phyloP scores from a whole-genome alignment of 2,113 vertebrate species.

The Silurus meridionalis region DNA sequence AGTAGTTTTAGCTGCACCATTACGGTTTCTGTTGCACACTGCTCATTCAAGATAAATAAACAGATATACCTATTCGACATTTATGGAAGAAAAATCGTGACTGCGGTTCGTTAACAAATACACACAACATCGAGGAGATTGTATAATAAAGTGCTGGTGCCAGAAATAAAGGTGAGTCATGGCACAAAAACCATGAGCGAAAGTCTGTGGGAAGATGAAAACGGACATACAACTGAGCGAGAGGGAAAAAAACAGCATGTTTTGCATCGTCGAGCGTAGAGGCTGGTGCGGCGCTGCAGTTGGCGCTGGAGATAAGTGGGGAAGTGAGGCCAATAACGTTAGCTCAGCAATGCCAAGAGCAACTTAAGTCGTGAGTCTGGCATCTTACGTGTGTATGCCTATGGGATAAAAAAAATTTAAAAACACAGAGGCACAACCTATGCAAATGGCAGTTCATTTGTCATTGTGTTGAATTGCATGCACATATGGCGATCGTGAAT shows the following conservation, averaged over 20 bases:
- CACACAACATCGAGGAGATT: neutral
- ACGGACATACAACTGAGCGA: conserved; percentile 8
- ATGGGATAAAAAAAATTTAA: neutral
- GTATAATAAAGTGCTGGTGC: neutral
- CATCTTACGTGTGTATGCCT: conserved; percentile 45
- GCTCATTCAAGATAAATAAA: neutral
- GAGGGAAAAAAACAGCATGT: conserved; percentile 46
- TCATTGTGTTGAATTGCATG: conserved; percentile 44
- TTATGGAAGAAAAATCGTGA: neutral
- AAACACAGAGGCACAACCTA: conserved; percentile 42
- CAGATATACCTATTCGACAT: neutral
- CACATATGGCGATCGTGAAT: conserved; percentile 13
- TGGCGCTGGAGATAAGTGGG: conserved; percentile 50
- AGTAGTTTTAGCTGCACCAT: neutral
- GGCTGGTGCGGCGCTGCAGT: conserved; percentile 42
- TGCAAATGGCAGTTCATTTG: conserved; percentile 46
- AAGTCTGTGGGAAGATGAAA: conserved; percentile 32
- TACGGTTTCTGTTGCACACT: neutral
- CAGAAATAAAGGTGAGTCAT: neutral
- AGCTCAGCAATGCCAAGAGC: conserved; percentile 50
- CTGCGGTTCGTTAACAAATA: neutral
- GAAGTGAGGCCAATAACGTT: conserved; percentile 43
- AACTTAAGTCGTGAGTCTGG: conserved; percentile 33
- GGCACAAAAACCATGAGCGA: conserved; percentile 6
- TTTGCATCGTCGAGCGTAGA: conserved; percentile 48